These are phyloP conservation scores for Tenthredo notha DNA, from an alignment of 2,888 invertebrate species.

Conservation along the genomic window DNA sequence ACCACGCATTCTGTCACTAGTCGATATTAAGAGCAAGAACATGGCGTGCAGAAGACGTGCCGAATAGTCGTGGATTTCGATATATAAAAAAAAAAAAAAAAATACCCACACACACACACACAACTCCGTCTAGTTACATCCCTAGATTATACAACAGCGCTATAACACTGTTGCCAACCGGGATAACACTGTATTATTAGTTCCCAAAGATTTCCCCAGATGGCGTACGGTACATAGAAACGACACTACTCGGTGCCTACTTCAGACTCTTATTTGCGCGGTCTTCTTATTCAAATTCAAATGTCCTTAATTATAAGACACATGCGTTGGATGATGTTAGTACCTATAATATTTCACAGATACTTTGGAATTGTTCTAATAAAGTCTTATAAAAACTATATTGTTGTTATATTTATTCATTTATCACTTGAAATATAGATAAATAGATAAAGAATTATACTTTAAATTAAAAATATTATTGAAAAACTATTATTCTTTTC, in stretches of 20 bases:
- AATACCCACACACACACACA: background rate
- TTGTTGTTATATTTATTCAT: background rate
- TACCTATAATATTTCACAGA: background rate
- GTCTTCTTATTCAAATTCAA: background rate
- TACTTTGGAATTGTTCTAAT: background rate
- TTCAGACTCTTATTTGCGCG: background rate
- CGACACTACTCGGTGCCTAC: background rate
- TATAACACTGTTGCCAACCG: constrained; percentile 1
- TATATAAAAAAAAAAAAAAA: constrained; percentile 53
- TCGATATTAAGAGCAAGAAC: constrained; percentile 62
- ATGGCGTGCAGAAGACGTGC: constrained; percentile 63
- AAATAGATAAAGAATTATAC: background rate
- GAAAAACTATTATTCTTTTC: background rate
- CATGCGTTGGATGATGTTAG: background rate
- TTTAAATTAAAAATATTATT: background rate
- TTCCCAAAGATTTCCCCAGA: background rate
- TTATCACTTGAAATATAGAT: background rate
- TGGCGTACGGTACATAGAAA: background rate
- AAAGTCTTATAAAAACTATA: background rate
- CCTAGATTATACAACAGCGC: constrained; percentile 23
- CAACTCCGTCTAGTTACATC: constrained; percentile 80
- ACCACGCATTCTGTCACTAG: constrained; percentile 71
- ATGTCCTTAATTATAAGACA: background rate
- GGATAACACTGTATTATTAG: background rate
- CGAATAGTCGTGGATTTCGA: constrained; percentile 60